Evolutionary conservation across 2,888 invertebrate species (phyloP).

Genomic region (Griposia aprilina): DNA sequence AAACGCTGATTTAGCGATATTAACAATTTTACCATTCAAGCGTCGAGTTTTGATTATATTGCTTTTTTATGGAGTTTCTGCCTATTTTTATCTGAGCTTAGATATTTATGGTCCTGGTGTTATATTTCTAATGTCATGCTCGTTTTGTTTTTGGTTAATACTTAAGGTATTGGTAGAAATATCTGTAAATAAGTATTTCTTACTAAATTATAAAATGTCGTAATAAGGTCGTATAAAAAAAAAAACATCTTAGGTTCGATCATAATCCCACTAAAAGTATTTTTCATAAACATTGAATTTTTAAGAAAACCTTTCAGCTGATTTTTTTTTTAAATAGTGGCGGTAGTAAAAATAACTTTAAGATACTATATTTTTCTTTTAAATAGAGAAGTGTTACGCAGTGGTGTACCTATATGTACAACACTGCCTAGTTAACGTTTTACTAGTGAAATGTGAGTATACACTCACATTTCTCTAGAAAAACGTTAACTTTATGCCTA

Average conservation of each 20-base stretch:
- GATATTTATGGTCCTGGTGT: constrained; percentile 35
- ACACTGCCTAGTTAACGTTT: no score
- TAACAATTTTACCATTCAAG: constrained; percentile 71
- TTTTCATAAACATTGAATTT: constrained; percentile 1
- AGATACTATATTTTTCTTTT: neutral
- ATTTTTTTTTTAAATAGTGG: neutral
- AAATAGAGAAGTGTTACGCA: no score
- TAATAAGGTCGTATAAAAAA: no score
- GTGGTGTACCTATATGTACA: no score
- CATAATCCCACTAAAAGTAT: neutral
- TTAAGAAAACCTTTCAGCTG: neutral
- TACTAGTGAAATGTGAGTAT: no score
- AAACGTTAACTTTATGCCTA: no score
- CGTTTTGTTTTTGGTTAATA: neutral
- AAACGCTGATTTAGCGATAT: constrained; percentile 73
- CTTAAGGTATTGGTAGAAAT: neutral
- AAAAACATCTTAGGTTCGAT: neutral
- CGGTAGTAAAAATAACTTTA: neutral
- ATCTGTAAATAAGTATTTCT: neutral
- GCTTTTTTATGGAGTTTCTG: constrained; percentile 53
- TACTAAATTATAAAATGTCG: neutral
- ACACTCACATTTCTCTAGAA: no score
- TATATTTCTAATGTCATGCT: constrained; percentile 22
- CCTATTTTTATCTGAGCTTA: constrained; percentile 41
- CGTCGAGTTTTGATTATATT: constrained; percentile 69